phyloP scores from a whole-genome alignment of 2,113 vertebrate species.

The Marcusenius ussheri region DNA sequence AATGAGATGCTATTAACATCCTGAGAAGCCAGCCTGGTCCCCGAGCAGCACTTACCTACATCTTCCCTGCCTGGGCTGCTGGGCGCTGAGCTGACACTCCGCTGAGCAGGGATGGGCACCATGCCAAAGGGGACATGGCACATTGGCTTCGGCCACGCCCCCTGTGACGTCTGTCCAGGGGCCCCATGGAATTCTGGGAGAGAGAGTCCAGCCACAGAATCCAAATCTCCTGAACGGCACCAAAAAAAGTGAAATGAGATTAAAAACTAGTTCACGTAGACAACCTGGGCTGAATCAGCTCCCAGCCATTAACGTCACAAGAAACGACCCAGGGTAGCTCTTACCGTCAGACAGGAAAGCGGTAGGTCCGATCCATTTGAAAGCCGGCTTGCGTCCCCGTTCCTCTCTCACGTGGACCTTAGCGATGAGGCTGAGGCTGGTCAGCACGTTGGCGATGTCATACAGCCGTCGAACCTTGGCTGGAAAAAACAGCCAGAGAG shows the following conservation, averaged over 20 bases:
- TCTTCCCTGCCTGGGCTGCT: slow-evolving; percentile 60
- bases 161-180: slow-evolving; percentile 13
- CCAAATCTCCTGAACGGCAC: slow-evolving; percentile 18
- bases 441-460: slow-evolving; percentile 89
- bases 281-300: neutral
- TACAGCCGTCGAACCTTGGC: slow-evolving; percentile 88
- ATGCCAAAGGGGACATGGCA: slow-evolving; percentile 65
- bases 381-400: slow-evolving; percentile 79
- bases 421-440: slow-evolving; percentile 80
- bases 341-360: slow-evolving; percentile 62
- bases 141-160: slow-evolving; percentile 54
- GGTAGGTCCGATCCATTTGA: slow-evolving; percentile 85
- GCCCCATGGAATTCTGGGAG: neutral
- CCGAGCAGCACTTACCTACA: slow-evolving; percentile 48
- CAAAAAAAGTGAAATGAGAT: neutral
- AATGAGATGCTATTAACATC: neutral
- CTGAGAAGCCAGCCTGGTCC: neutral
- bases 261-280: neutral
- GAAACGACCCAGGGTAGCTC: neutral
- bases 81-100: slow-evolving; percentile 71
- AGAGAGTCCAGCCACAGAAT: neutral
- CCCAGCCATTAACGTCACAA: neutral
- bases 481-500: slow-evolving; percentile 39
- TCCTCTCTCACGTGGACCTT: slow-evolving; percentile 82
- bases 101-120: slow-evolving; percentile 42